Evolutionary conservation across 2,888 invertebrate species (phyloP).

Genomic region (Pachymerium ferrugineum): DNA sequence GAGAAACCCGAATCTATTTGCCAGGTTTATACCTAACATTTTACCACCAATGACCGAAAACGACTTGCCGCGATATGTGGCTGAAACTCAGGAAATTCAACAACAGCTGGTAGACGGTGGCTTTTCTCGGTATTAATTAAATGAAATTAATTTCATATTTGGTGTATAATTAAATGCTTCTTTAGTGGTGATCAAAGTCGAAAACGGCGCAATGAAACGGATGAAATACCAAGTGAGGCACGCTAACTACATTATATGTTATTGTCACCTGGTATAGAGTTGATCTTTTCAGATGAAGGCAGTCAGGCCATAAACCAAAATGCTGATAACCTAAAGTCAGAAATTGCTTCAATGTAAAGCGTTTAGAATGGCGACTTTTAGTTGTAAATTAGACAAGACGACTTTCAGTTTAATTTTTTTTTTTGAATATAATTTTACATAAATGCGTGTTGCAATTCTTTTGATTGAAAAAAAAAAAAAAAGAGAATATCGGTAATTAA

Average conservation of each 20-base stretch:
- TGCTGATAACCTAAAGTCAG: background rate
- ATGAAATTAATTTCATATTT: background rate
- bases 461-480: no score
- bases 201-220: background rate
- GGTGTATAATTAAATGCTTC: no score
- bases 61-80: constrained; percentile 32
- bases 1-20: constrained; percentile 29
- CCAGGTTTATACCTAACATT: constrained; percentile 34
- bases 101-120: constrained; percentile 31
- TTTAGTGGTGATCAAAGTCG: constrained; percentile 30
- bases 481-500: no score
- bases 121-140: background rate
- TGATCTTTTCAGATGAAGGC: background rate
- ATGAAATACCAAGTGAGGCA: background rate
- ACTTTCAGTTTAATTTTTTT: no score
- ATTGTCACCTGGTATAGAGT: background rate
- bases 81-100: constrained; percentile 31
- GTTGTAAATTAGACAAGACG: no score
- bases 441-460: no score
- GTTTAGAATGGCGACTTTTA: no score
- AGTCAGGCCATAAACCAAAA: background rate
- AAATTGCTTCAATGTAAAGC: background rate
- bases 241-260: background rate
- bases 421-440: no score
- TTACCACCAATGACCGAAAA: constrained; percentile 33